These are phyloP conservation scores for Thyatira batis DNA, from an alignment of 2,888 invertebrate genomes.

Conservation along the genomic window DNA sequence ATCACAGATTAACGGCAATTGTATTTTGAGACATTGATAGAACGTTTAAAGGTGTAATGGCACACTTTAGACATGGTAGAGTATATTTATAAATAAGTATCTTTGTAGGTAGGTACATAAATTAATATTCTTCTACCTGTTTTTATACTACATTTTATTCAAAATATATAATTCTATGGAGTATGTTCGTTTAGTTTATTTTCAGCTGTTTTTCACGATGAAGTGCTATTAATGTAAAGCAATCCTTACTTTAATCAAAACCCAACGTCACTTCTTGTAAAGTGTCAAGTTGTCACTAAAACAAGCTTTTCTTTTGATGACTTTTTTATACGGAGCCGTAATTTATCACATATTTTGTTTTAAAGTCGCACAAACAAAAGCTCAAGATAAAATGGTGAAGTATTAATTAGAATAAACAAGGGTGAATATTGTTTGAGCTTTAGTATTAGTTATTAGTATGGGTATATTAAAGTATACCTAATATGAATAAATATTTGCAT, in stretches of 20 bases:
- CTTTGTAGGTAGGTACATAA: no score
- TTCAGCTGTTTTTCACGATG: no score
- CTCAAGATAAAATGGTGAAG: conserved; percentile 4
- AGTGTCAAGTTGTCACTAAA: conserved; percentile 44
- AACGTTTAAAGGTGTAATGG: not conserved
- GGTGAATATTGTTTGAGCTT: conserved; percentile 22
- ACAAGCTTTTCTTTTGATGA: conserved; percentile 34
- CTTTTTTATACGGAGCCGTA: conserved; percentile 9
- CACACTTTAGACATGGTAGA: not conserved
- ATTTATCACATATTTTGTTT: conserved; percentile 16
- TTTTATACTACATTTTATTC: no score
- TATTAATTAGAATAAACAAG: conserved; percentile 32
- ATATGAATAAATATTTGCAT: no score
- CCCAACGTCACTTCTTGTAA: conserved; percentile 37
- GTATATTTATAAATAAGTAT: no score
- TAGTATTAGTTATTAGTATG: no score
- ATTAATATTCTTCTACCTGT: no score
- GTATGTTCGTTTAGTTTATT: no score
- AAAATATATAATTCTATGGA: no score
- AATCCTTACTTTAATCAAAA: conserved; percentile 47
- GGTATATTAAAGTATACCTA: no score
- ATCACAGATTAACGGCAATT: conserved; percentile 5
- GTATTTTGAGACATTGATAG: not conserved
- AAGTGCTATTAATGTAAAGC: conserved; percentile 41
- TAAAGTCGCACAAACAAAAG: not conserved